Evolutionary conservation across 2,888 invertebrate species (phyloP).

Genomic region (Andrena flavipes): DNA sequence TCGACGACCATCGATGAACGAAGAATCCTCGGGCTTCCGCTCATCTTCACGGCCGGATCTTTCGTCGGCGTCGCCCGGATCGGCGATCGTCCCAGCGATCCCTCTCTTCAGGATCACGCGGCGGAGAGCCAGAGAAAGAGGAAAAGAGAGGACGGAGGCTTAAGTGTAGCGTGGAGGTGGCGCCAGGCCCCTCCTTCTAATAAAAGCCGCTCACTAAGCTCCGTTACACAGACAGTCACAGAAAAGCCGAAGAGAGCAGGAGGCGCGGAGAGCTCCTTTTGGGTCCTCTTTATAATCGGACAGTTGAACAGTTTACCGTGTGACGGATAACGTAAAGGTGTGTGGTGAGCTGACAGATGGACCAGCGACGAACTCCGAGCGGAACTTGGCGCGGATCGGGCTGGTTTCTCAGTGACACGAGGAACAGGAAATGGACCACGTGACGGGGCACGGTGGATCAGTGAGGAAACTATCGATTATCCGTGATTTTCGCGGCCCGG

Average conservation of each 20-base stretch:
- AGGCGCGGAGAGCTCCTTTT: slow-evolving; percentile 79
- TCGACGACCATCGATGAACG: neutral
- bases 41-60: slow-evolving; percentile 41
- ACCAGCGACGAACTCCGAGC: neutral
- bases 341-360: slow-evolving; percentile 75
- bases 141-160: slow-evolving; percentile 69
- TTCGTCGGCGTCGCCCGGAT: slow-evolving; percentile 1
- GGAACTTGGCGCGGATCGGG: neutral
- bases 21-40: slow-evolving; percentile 17
- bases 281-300: slow-evolving; percentile 62
- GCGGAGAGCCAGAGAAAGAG: slow-evolving; percentile 56
- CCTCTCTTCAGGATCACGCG: slow-evolving; percentile 64
- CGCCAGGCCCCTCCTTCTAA: slow-evolving; percentile 84
- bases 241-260: slow-evolving; percentile 82
- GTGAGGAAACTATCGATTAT: slow-evolving; percentile 26
- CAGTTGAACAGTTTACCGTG: slow-evolving; percentile 55
- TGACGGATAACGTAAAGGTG: slow-evolving; percentile 67
- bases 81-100: slow-evolving; percentile 31
- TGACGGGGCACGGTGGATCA: slow-evolving; percentile 21
- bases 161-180: slow-evolving; percentile 83
- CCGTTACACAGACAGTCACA: slow-evolving; percentile 84
- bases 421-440: slow-evolving; percentile 22
- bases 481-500: neutral
- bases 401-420: slow-evolving; percentile 19
- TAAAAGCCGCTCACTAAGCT: slow-evolving; percentile 85